These are phyloP conservation scores for Vannuccia rotundouncinata DNA, from an alignment of 2,888 invertebrate species.

Conservation along the genomic window DNA sequence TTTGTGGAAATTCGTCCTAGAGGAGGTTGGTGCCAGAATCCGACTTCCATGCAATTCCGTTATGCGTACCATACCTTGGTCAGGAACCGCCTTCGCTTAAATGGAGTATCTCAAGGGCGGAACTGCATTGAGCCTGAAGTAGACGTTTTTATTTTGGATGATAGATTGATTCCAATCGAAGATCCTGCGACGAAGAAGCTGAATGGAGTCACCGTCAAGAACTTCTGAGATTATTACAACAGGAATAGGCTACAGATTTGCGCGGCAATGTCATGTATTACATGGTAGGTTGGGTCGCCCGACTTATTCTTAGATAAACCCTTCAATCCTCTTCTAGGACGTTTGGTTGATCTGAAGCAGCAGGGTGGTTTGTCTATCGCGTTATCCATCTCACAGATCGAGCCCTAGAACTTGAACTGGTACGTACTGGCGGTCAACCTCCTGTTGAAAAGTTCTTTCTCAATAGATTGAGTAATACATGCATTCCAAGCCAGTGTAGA, in stretches of 20 bases:
- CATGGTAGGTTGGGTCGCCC: not conserved
- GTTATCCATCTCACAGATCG: not conserved
- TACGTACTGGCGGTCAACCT: not conserved
- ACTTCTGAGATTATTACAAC: not conserved
- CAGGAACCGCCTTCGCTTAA: not conserved
- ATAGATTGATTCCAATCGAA: not conserved
- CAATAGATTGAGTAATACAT: not conserved
- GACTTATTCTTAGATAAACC: not conserved
- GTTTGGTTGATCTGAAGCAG: not conserved
- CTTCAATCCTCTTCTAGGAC: not conserved
- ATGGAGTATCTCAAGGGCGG: not conserved
- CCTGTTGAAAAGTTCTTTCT: not conserved
- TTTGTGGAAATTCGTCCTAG: no score
- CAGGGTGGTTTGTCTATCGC: not conserved
- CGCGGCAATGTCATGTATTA: not conserved
- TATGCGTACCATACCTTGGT: not conserved
- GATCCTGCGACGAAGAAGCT: not conserved
- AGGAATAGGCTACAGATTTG: not conserved
- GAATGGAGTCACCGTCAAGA: not conserved
- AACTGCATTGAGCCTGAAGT: not conserved
- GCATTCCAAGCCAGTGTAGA: not conserved
- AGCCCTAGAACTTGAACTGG: not conserved
- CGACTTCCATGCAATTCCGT: not conserved
- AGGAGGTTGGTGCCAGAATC: not conserved
- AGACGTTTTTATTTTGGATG: not conserved